Conservation (phyloP, 2,113 vertebrate genomes). For the Nansenia antarctica region DNA sequence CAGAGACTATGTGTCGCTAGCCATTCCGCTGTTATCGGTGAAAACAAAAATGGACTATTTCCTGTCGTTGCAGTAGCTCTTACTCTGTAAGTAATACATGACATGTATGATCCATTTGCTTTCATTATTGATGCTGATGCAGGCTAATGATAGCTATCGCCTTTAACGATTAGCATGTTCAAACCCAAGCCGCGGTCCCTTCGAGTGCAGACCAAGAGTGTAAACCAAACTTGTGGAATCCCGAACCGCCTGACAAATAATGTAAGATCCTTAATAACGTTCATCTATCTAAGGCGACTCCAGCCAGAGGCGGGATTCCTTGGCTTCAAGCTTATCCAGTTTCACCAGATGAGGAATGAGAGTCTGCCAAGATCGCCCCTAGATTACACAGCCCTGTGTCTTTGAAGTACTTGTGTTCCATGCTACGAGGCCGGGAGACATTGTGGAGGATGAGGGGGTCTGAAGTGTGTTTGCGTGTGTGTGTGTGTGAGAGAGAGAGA, state of each 20-base stretch:
- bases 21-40: too few species aligned
- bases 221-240: conserved; percentile 24
- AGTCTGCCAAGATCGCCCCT: conserved; percentile 35
- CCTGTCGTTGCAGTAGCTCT: too few species aligned
- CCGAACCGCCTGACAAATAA: conserved; percentile 56
- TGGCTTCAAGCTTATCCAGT: conserved; percentile 60
- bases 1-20: too few species aligned
- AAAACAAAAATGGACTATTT: too few species aligned
- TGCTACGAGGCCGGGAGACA: conserved; percentile 32
- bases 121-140: conserved; percentile 17
- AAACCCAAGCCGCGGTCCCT: conserved; percentile 50
- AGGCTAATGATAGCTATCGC: conserved; percentile 13
- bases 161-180: conserved; percentile 18
- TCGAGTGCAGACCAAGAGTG: too few species aligned
- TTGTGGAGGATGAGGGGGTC: conserved; percentile 1
- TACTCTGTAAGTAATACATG: too few species aligned
- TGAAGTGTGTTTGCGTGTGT: neutral
- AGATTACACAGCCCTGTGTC: conserved; percentile 49
- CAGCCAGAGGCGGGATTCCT: conserved; percentile 56
- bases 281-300: conserved; percentile 53
- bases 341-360: conserved; percentile 54
- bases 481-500: neutral
- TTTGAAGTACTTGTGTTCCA: conserved; percentile 51
- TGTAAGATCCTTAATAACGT: conserved; percentile 61
- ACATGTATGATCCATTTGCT: too few species aligned